A percentile compares a stretch with the other conserved stretches of the same genome.
These are phyloP conservation scores for Carollia perspicillata DNA, from an alignment of 2,113 vertebrate species.

Conservation along the genomic window DNA sequence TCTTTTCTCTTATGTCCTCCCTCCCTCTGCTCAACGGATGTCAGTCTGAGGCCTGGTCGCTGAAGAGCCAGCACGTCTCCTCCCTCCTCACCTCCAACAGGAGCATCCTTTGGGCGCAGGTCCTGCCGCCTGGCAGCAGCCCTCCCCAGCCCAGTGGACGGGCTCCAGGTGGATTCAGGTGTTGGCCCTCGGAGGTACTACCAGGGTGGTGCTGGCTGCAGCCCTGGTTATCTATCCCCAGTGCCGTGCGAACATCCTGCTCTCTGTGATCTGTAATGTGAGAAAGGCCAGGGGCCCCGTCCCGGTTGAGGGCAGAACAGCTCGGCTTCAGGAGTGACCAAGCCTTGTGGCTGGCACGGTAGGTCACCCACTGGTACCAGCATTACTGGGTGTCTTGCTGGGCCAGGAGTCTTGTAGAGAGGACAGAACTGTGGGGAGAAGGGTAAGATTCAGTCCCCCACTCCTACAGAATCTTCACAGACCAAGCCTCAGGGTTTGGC, in stretches of 20 bases:
- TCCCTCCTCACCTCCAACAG: background rate
- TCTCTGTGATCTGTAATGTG: accelerated
- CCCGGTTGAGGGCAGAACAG: background rate
- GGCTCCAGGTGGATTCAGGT: background rate
- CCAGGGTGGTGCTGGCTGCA: background rate
- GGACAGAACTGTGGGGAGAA: background rate
- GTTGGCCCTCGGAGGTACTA: background rate
- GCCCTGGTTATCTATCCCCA: background rate
- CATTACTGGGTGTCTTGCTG: accelerated
- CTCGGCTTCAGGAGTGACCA: background rate
- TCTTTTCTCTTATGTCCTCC: background rate
- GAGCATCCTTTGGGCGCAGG: background rate
- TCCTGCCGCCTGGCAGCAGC: background rate
- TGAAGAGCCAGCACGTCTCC: background rate
- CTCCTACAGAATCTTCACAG: background rate
- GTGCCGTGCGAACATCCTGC: background rate
- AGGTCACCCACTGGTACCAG: accelerated
- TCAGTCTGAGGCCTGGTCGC: background rate
- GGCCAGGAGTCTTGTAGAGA: background rate
- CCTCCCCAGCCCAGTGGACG: background rate
- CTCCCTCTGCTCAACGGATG: background rate
- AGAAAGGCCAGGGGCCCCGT: background rate
- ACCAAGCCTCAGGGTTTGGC: background rate
- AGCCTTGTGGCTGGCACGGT: too few relatives aligned
- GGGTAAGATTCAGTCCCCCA: background rate